Percentiles rank a stretch among this genome's conserved stretches.
These are phyloP conservation scores for Drosophila setifemur DNA, from an alignment of 1,140 invertebrate genomes.

Conservation along the genomic window DNA sequence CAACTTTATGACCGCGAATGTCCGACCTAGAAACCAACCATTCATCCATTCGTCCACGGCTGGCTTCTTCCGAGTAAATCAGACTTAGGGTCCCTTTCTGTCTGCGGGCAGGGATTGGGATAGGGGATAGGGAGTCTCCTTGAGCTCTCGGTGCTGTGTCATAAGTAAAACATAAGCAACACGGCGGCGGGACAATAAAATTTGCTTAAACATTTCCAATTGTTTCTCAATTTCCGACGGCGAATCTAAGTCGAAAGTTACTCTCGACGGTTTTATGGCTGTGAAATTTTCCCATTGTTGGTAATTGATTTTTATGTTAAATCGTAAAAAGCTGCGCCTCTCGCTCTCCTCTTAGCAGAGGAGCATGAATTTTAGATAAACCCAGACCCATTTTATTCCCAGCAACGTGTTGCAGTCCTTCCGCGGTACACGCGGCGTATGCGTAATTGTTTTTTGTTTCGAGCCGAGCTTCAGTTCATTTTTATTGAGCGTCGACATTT, in stretches of 20 bases:
- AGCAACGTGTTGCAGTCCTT: slow-evolving; percentile 65
- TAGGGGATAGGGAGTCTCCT: too few relatives aligned
- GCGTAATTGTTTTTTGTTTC: slow-evolving; percentile 68
- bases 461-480: slow-evolving; percentile 46
- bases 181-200: slow-evolving; percentile 56
- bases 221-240: slow-evolving; percentile 67
- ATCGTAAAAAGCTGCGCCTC: slow-evolving; percentile 65
- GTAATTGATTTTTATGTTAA: slow-evolving; percentile 80
- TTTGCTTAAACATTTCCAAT: slow-evolving; percentile 68
- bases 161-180: slow-evolving; percentile 49
- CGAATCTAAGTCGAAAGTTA: slow-evolving; percentile 44
- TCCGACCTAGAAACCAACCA: slow-evolving; percentile 16
- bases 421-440: slow-evolving; percentile 56
- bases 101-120: background rate
- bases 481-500: slow-evolving; percentile 77
- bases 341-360: background rate
- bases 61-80: slow-evolving; percentile 6
- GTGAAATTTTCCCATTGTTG: slow-evolving; percentile 77
- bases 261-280: slow-evolving; percentile 68
- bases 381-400: slow-evolving; percentile 7
- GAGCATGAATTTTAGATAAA: slow-evolving; percentile 76
- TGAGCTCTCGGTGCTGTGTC: background rate
- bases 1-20: slow-evolving; percentile 44
- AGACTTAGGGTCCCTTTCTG: background rate
- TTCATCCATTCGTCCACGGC: background rate